Evolutionary conservation across 2,888 invertebrate species (phyloP).

Genomic region (Laothoe populi): DNA sequence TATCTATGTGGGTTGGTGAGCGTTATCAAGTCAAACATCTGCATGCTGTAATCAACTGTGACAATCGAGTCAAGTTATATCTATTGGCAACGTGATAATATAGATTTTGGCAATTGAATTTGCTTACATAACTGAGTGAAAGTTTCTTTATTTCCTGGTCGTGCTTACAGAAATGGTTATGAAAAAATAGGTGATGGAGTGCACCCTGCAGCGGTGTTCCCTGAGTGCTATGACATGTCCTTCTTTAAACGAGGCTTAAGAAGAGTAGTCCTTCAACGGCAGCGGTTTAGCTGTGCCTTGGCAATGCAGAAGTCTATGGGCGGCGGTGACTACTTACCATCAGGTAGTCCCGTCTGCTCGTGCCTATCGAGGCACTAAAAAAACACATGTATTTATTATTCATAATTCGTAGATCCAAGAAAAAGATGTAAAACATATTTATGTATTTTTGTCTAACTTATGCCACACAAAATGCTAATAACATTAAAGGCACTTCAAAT

Average conservation of each 20-base stretch:
- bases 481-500: not conserved
- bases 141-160: not conserved
- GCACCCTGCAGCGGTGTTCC: too few relatives aligned
- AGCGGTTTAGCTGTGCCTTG: too few relatives aligned
- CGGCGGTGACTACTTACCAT: too few relatives aligned
- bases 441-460: not conserved
- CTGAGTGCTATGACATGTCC: too few relatives aligned
- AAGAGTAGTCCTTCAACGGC: too few relatives aligned
- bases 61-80: slow-evolving; percentile 24
- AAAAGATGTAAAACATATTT: not conserved
- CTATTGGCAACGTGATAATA: slow-evolving; percentile 25
- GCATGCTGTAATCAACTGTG: slow-evolving; percentile 17
- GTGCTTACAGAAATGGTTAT: not conserved
- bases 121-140: not conserved
- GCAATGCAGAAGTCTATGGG: too few relatives aligned
- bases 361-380: too few relatives aligned
- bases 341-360: too few relatives aligned
- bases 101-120: slow-evolving; percentile 25
- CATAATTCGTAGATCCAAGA: not conserved
- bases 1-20: slow-evolving; percentile 19
- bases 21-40: slow-evolving; percentile 20
- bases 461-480: not conserved
- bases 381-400: too few relatives aligned
- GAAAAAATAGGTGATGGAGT: too few relatives aligned
- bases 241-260: too few relatives aligned